phyloP scores from a whole-genome alignment of 2,797 vertebrate genomes.

The Phalanger gymnotis region DNA sequence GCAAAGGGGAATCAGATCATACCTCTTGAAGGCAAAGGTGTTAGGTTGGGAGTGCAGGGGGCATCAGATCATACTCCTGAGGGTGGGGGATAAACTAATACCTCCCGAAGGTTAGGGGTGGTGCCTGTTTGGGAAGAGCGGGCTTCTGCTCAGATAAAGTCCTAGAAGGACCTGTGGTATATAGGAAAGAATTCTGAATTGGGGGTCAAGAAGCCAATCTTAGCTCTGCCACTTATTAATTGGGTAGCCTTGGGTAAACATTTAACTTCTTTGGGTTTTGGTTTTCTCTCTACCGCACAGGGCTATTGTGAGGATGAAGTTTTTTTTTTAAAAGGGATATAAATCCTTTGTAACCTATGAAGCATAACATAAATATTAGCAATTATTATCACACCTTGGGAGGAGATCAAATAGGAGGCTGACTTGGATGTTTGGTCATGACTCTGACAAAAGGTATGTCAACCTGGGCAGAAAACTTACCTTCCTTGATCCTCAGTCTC shows the following conservation, averaged over 20 bases:
- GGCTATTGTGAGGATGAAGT: neutral
- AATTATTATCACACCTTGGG: neutral
- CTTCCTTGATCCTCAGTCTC: neutral
- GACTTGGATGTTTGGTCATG: neutral
- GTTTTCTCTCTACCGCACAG: neutral
- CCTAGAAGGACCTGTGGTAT: neutral
- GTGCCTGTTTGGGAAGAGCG: neutral
- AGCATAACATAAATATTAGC: neutral
- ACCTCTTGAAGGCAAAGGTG: neutral
- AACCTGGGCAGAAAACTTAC: neutral
- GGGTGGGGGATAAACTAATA: neutral
- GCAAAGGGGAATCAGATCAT: neutral
- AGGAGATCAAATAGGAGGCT: neutral
- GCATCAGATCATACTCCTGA: neutral
- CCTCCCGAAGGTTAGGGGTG: neutral
- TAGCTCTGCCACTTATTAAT: neutral
- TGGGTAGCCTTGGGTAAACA: neutral
- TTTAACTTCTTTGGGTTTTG: neutral
- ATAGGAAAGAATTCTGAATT: neutral
- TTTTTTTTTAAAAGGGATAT: neutral
- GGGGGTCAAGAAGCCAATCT: neutral
- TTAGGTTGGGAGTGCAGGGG: neutral
- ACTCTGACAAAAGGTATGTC: neutral
- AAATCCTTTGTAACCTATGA: neutral
- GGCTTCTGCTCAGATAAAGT: neutral